A percentile compares a stretch with the other conserved stretches of the same genome.
phyloP scores from a whole-genome alignment of 2,888 invertebrate species.

The Nebria salina region DNA sequence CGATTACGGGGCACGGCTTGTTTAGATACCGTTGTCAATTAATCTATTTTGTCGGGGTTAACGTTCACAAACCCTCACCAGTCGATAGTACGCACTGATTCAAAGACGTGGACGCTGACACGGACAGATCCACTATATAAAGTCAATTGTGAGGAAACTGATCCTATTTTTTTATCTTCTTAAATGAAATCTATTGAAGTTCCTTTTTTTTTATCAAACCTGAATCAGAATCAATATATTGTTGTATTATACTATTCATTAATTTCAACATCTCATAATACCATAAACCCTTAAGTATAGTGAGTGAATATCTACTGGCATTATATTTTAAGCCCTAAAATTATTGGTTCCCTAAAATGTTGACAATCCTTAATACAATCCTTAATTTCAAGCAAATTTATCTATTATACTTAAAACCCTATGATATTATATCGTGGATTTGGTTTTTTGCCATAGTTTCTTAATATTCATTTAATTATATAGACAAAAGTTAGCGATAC shows the following conservation, averaged over 20 bases:
- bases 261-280: too few species aligned
- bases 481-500: too few species aligned
- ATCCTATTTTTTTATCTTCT: neutral
- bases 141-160: neutral
- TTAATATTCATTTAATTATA: too few species aligned
- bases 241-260: neutral
- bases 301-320: too few species aligned
- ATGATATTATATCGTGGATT: too few species aligned
- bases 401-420: too few species aligned
- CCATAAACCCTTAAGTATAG: too few species aligned
- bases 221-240: neutral
- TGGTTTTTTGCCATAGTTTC: too few species aligned
- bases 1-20: constrained; percentile 26
- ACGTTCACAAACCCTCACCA: neutral
- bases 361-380: too few species aligned
- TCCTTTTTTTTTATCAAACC: neutral
- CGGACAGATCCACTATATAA: neutral
- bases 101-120: neutral
- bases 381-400: too few species aligned
- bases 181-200: neutral
- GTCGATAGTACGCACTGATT: constrained; percentile 15
- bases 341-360: too few species aligned
- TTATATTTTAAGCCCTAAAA: too few species aligned
- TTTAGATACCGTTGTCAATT: constrained; percentile 27
- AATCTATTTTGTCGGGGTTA: constrained; percentile 23